Evolutionary conservation across 35 echinoderm and acorn worm species (phyloP).

Genomic region (Ptychodera flava): DNA sequence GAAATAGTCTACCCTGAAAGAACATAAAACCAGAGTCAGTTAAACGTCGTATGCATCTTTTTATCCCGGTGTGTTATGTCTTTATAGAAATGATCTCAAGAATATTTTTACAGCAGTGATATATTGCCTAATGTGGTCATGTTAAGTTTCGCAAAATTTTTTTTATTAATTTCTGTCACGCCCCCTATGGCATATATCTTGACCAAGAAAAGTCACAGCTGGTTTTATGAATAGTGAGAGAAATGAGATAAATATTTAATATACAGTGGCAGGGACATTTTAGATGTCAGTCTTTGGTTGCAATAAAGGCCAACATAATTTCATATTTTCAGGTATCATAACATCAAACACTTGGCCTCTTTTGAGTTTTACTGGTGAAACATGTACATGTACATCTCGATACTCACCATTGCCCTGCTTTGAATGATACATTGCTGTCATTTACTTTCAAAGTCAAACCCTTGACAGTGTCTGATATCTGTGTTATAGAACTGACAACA

Average conservation of each 20-base stretch:
- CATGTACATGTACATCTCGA: not conserved
- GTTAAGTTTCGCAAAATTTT: not conserved
- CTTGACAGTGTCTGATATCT: conserved; percentile 67
- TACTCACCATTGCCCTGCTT: conserved; percentile 93
- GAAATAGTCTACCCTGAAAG: conserved; percentile 86
- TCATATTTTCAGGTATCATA: not conserved
- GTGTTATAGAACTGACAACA: conserved; percentile 40
- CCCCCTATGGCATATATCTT: not conserved
- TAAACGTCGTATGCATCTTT: not conserved
- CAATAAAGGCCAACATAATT: too few species aligned
- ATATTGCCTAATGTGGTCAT: not conserved
- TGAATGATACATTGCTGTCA: conserved; percentile 62
- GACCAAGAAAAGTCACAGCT: not conserved
- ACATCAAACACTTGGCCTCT: not conserved
- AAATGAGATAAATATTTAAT: not conserved
- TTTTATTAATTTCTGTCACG: not conserved
- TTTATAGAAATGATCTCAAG: too few species aligned
- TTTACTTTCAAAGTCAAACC: conserved; percentile 58
- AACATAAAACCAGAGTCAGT: not conserved
- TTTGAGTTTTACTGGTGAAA: not conserved
- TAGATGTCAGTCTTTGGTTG: too few species aligned
- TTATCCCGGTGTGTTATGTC: too few species aligned
- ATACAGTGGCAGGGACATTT: not conserved
- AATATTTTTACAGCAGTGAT: not conserved
- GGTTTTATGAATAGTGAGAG: not conserved